phyloP scores from a whole-genome alignment of 2,888 invertebrate species.

The Zelleria hepariella region DNA sequence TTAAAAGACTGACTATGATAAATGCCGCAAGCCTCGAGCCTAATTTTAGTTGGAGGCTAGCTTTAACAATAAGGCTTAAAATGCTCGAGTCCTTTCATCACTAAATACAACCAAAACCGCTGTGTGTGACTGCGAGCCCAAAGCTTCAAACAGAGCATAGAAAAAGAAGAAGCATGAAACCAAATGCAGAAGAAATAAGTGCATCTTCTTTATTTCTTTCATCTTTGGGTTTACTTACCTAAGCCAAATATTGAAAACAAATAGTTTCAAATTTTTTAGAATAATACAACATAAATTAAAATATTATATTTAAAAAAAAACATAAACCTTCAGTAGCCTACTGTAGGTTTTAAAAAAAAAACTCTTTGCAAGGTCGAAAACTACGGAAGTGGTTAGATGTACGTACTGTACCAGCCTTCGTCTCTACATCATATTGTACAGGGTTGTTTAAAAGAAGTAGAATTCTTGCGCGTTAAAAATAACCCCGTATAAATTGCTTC shows the following conservation, averaged over 20 bases:
- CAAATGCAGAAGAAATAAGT: neutral
- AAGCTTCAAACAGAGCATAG: neutral
- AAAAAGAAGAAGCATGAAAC: neutral
- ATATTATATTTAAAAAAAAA: neutral
- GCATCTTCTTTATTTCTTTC: neutral
- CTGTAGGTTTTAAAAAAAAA: neutral
- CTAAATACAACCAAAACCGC: too few species aligned
- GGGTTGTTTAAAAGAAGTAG: too few species aligned
- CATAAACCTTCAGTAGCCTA: neutral
- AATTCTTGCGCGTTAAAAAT: too few species aligned
- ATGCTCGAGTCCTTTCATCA: too few species aligned
- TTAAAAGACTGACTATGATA: too few species aligned
- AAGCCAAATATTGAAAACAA: neutral
- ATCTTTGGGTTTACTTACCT: neutral
- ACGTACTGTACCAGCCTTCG: too few species aligned
- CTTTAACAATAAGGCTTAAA: too few species aligned
- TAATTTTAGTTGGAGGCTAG: too few species aligned
- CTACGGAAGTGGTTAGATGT: too few species aligned
- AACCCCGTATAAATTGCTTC: too few species aligned
- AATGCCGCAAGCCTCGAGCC: too few species aligned
- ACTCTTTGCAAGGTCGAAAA: neutral
- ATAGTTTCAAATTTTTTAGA: neutral
- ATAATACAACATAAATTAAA: neutral
- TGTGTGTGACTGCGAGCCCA: neutral
- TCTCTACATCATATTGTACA: too few species aligned